Conservation (phyloP, 2,888 invertebrate species). For the Latrodectus hesperus region DNA sequence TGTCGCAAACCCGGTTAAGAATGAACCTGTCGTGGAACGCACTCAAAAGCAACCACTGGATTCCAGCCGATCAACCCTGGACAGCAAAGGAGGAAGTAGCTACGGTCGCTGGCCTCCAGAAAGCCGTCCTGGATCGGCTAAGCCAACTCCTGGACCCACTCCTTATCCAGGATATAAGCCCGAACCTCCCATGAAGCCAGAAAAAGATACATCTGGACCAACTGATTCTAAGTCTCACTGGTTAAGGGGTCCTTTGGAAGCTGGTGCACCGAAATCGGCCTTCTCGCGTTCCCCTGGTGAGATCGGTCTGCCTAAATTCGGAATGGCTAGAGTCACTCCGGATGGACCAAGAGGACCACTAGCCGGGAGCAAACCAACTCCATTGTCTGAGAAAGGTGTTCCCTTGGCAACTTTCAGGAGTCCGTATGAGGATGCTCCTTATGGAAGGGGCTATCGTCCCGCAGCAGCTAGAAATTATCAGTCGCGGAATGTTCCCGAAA, state of each 20-base stretch:
- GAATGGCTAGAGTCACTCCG: constrained; percentile 56
- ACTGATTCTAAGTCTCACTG: constrained; percentile 25
- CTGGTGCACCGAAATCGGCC: constrained; percentile 38
- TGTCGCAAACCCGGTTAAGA: constrained; percentile 47
- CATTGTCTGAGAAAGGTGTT: constrained; percentile 12
- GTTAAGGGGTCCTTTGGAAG: constrained; percentile 54
- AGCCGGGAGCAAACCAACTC: neutral
- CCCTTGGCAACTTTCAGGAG: constrained; percentile 37
- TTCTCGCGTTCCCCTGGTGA: constrained; percentile 31
- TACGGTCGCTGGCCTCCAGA: constrained; percentile 15
- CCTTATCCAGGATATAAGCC: constrained; percentile 3
- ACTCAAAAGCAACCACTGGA: neutral
- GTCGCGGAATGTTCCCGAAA: constrained; percentile 20
- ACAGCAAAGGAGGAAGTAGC: neutral
- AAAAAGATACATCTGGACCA: constrained; percentile 21
- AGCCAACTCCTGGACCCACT: neutral
- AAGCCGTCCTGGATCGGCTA: constrained; percentile 8
- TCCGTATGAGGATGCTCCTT: constrained; percentile 19
- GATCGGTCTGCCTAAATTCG: constrained; percentile 45
- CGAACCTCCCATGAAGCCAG: constrained; percentile 10
- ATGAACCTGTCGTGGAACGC: neutral
- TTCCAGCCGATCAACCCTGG: constrained; percentile 9
- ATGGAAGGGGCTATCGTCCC: constrained; percentile 4
- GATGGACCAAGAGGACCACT: constrained; percentile 41
- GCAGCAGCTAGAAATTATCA: constrained; percentile 15